These are phyloP conservation scores for Byasa hedistus DNA, from an alignment of 2,888 invertebrate species.

Conservation along the genomic window DNA sequence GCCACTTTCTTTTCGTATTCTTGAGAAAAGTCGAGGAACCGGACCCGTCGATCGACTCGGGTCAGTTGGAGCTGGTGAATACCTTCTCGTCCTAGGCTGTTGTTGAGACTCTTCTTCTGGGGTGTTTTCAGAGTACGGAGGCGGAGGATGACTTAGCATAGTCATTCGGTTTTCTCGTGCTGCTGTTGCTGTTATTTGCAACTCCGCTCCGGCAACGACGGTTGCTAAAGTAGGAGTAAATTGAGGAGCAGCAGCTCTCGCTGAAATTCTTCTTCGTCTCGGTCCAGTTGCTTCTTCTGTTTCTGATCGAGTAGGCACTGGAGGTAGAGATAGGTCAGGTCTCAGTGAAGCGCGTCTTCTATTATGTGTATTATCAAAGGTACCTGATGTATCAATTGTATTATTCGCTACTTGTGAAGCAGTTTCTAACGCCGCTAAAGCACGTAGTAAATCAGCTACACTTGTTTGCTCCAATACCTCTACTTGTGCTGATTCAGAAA, in stretches of 20 bases:
- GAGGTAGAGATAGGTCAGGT: slow-evolving; percentile 57
- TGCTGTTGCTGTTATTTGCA: slow-evolving; percentile 67
- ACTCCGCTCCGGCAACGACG: slow-evolving; percentile 69
- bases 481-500: slow-evolving; percentile 73
- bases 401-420: slow-evolving; percentile 37
- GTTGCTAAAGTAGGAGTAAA: slow-evolving; percentile 73
- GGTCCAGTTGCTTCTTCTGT: slow-evolving; percentile 58
- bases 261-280: slow-evolving; percentile 66
- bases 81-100: slow-evolving; percentile 57
- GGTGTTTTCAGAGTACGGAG: slow-evolving; percentile 63
- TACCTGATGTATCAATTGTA: slow-evolving; percentile 5
- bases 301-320: slow-evolving; percentile 48
- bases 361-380: slow-evolving; percentile 40
- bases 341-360: slow-evolving; percentile 62
- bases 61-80: slow-evolving; percentile 68
- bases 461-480: slow-evolving; percentile 89
- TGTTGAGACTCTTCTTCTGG: slow-evolving; percentile 51
- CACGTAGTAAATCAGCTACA: slow-evolving; percentile 89
- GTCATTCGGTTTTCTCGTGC: slow-evolving; percentile 71
- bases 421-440: slow-evolving; percentile 84
- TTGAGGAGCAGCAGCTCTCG: slow-evolving; percentile 64
- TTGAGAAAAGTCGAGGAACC: slow-evolving; percentile 68
- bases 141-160: slow-evolving; percentile 70
- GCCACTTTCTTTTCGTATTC: slow-evolving; percentile 65
- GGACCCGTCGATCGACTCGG: slow-evolving; percentile 61